Evolutionary conservation across 2,113 vertebrate species (phyloP), one percentile per base, ranked within the genome.

Genomic region (Gymnorhina tibicen): DNA sequence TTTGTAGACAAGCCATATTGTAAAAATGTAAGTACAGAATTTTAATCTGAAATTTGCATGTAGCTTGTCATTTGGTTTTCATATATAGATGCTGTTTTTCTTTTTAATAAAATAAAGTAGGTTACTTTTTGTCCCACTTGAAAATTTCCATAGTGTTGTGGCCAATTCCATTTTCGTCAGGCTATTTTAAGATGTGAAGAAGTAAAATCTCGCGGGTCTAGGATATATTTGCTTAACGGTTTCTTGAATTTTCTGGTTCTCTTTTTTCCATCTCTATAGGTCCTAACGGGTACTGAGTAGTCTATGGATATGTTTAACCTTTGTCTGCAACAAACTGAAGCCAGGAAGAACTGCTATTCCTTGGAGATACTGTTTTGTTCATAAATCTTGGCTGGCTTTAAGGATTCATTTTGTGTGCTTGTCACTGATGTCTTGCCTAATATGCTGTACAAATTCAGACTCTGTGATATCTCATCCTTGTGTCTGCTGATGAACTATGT

Each of bases 121-220:
- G 55, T 92, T 93, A 46, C 47, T 86, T 94, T 89, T 87, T 92
- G 49, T 50, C 83, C 75, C 67, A 50, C 50, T 88, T 91, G 50
- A 92, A 96, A 91, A 85, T 88, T 92, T 94, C 77, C 81, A n/a
- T 82, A 47, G 41, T 47, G 41, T 68, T 72, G 64, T 18, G 58
- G 44, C 77, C 69, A 94, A 7, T 72, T 91, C 60, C 24, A 17
- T 91, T 91, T 95, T 89, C 70, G 55, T 81, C 60, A 30, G 26
- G 78, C 69, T 89, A 10, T 95, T 96, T 95, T 91, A 82, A 75
- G 84, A 87, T 33, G n/a, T 30, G 30, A 85, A 85, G 74, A 82
- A 87, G 47, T 89, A 85, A 79, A 85, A 85, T 78, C 74, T 91
- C 35, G 4, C 30, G 59, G 74, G 74, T 91, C 85, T 94, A 20